phyloP scores from a whole-genome alignment of 2,797 vertebrate genomes.

The Macroramphosus scolopax region DNA sequence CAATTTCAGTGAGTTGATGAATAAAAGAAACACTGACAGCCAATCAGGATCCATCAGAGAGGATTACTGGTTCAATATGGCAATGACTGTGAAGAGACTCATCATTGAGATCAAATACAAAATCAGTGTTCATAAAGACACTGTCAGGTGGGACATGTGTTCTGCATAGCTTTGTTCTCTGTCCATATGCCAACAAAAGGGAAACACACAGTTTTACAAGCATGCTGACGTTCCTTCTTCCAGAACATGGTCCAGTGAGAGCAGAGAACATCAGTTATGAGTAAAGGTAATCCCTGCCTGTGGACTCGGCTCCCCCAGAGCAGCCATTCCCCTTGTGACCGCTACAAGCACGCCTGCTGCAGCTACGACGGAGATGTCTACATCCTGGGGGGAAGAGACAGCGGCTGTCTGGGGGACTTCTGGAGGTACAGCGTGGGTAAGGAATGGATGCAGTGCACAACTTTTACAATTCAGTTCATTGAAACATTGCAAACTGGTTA shows the following conservation, averaged over 20 bases:
- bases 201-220: neutral
- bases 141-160: too few relatives aligned
- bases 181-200: too few relatives aligned
- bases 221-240: neutral
- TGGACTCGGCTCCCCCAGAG: slow-evolving; percentile 74
- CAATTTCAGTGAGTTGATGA: too few relatives aligned
- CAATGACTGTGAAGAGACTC: too few relatives aligned
- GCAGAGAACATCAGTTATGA: slow-evolving; percentile 53
- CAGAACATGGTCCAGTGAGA: slow-evolving; percentile 28
- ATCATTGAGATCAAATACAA: too few relatives aligned
- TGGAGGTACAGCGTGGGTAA: slow-evolving; percentile 86
- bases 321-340: slow-evolving; percentile 74
- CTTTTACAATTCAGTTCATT: too few relatives aligned
- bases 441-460: slow-evolving; percentile 29
- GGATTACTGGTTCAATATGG: too few relatives aligned
- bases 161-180: too few relatives aligned
- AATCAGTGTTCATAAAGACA: too few relatives aligned
- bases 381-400: slow-evolving; percentile 80
- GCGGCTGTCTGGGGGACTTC: slow-evolving; percentile 77
- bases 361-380: slow-evolving; percentile 75
- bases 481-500: neutral
- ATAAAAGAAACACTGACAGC: too few relatives aligned
- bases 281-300: slow-evolving; percentile 59
- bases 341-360: slow-evolving; percentile 83
- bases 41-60: too few relatives aligned